A percentile compares a stretch with the other conserved stretches of the same genome.
Conservation (phyloP, 2,888 invertebrate species). For the Trissoscelio sp. region DNA sequence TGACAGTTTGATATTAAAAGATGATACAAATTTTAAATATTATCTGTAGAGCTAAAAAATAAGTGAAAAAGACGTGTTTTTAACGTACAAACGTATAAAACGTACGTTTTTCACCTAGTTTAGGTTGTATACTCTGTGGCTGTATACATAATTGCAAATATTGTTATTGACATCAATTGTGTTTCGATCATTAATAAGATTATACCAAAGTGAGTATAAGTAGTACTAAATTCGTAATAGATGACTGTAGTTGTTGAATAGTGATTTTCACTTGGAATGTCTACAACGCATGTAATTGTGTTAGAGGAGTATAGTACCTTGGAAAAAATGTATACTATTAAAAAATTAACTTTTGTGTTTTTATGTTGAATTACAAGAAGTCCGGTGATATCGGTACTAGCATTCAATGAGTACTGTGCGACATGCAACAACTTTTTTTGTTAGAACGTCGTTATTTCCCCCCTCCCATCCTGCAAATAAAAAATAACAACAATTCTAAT, state of each 20-base stretch:
- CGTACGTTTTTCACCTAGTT: too few species aligned
- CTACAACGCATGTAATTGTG: conserved; percentile 22
- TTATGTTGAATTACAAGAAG: conserved; percentile 8
- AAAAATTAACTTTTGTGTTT: conserved; percentile 31
- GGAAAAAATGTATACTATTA: conserved; percentile 4
- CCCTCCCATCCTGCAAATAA: neutral
- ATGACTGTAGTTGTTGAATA: conserved; percentile 33
- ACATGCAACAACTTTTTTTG: neutral
- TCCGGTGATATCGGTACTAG: neutral
- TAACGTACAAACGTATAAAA: too few species aligned
- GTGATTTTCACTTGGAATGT: conserved; percentile 34
- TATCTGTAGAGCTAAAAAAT: too few species aligned
- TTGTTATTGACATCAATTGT: conserved; percentile 16
- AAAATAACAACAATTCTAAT: neutral
- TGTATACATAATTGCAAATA: too few species aligned
- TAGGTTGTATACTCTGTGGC: too few species aligned
- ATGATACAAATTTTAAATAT: too few species aligned
- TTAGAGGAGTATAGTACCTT: conserved; percentile 13
- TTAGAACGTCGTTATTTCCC: neutral
- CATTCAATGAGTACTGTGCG: neutral
- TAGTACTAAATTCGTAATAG: conserved; percentile 38
- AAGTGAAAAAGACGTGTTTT: too few species aligned
- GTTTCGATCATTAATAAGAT: conserved; percentile 23
- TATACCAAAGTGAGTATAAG: conserved; percentile 18
- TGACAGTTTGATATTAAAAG: too few species aligned